Conservation (phyloP, 2,888 invertebrate species). For the Tholera decimalis region DNA sequence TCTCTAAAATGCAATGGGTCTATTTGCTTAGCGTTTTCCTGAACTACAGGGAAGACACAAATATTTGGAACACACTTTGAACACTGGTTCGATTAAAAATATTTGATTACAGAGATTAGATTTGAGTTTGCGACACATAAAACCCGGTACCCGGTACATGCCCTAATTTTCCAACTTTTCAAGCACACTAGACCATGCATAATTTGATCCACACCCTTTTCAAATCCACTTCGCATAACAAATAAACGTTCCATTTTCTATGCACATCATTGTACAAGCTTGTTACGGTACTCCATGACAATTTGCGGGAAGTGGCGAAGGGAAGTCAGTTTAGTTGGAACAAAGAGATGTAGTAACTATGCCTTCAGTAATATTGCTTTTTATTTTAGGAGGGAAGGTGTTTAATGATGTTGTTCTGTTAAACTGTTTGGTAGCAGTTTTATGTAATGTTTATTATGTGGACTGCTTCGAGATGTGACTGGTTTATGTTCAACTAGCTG, state of each 20-base stretch:
- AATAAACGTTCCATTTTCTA: conserved; percentile 47
- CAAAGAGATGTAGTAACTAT: conserved; percentile 44
- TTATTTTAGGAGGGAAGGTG: conserved; percentile 39
- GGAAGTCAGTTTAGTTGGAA: conserved; percentile 39
- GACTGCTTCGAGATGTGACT: no score
- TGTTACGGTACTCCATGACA: conserved; percentile 64
- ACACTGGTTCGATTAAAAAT: no score
- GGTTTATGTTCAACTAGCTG: no score
- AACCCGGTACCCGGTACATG: not conserved
- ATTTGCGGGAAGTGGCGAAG: conserved; percentile 60
- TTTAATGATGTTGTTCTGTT: conserved; percentile 11
- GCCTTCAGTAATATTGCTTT: conserved; percentile 51
- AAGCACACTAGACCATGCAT: conserved; percentile 37
- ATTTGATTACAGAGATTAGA: no score
- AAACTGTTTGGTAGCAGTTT: not conserved
- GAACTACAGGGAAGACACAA: no score
- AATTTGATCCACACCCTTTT: conserved; percentile 25
- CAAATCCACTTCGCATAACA: conserved; percentile 40
- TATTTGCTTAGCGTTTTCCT: no score
- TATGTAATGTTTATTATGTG: no score
- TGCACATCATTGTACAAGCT: conserved; percentile 60
- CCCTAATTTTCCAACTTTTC: not conserved
- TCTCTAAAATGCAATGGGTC: no score
- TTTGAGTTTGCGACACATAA: no score
- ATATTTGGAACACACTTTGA: no score